Conservation (phyloP, 1,140 invertebrate genomes). For the Lineus longissimus region DNA sequence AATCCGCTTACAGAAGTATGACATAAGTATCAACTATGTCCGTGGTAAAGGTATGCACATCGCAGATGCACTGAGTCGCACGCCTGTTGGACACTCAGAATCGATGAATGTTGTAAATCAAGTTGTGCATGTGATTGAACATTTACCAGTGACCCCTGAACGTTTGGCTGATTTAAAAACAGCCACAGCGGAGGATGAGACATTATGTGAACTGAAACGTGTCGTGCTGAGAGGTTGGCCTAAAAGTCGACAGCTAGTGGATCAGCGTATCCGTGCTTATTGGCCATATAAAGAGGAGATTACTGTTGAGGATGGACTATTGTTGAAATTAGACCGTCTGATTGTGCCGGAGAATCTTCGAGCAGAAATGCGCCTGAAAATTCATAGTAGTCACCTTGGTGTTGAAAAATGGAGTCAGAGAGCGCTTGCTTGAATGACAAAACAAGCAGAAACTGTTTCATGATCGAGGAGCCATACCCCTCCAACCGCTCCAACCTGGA, state of each 20-base stretch:
- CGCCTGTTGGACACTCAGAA: background rate
- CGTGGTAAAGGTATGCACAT: conserved; percentile 49
- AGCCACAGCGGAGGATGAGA: no score
- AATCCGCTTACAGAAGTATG: conserved; percentile 17
- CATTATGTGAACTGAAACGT: no score
- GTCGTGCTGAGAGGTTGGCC: no score
- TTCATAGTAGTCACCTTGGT: conserved; percentile 15
- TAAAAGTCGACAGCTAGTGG: no score
- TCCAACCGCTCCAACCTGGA: no score
- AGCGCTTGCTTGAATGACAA: no score
- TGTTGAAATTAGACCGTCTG: background rate
- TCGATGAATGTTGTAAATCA: no score
- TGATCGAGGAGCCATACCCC: no score
- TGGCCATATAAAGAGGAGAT: background rate
- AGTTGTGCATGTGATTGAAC: no score
- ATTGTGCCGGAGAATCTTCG: conserved; percentile 3
- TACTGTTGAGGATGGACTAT: background rate
- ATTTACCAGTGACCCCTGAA: no score
- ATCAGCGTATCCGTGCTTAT: background rate
- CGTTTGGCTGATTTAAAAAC: no score
- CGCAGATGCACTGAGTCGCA: conserved; percentile 38
- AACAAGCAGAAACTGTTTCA: no score
- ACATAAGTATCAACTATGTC: conserved; percentile 31
- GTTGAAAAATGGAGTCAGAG: conserved; percentile 17
- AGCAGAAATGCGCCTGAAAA: background rate